These are phyloP conservation scores for Hyaena hyaena DNA, from an alignment of 2,113 vertebrate genomes.

Conservation along the genomic window DNA sequence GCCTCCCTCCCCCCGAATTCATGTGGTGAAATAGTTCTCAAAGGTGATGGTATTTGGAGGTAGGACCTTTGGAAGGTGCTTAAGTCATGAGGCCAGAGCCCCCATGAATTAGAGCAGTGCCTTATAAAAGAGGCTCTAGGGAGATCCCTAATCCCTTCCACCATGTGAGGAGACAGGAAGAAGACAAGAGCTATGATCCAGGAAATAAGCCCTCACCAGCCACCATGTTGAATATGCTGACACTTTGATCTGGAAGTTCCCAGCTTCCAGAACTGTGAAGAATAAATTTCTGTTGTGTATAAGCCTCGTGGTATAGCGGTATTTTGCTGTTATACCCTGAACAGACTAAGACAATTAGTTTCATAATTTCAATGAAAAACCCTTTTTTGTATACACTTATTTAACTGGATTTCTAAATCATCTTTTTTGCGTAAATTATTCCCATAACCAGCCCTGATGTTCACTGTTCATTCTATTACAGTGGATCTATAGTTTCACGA, in stretches of 20 bases:
- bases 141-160: neutral
- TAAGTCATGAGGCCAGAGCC: neutral
- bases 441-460: neutral
- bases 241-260: neutral
- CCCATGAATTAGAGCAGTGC: neutral
- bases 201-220: neutral
- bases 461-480: neutral
- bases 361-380: neutral
- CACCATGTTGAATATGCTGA: too few relatives aligned
- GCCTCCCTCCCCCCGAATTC: neutral
- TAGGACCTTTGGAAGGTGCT: neutral
- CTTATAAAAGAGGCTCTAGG: neutral
- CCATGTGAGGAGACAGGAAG: neutral
- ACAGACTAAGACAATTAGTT: neutral
- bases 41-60: neutral
- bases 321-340: neutral
- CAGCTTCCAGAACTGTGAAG: neutral
- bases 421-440: constrained; percentile 6
- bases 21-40: neutral
- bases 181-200: neutral
- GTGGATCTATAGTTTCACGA: neutral
- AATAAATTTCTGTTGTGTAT: neutral
- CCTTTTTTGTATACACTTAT: neutral
- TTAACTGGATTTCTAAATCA: constrained; percentile 15
- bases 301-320: neutral